phyloP scores from a whole-genome alignment of 2,113 vertebrate species.

The Sinocyclocheilus anophthalmus region DNA sequence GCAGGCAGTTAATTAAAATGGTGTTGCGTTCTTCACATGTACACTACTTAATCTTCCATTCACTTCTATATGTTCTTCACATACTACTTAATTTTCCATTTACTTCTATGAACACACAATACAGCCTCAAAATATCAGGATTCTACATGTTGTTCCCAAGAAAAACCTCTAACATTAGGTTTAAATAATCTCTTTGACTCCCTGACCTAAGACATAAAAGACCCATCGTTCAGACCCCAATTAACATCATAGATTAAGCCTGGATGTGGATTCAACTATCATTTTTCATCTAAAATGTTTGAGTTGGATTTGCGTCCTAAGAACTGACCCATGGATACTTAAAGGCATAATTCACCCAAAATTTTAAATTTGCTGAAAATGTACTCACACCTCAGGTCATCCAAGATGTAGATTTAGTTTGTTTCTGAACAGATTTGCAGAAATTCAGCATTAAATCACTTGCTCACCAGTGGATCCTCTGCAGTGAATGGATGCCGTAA shows the following conservation, averaged over 20 bases:
- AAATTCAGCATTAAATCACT: too few species aligned
- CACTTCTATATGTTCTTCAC: neutral
- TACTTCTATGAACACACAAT: neutral
- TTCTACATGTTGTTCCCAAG: neutral
- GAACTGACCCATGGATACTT: too few species aligned
- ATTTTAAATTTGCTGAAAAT: too few species aligned
- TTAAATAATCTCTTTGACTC: neutral
- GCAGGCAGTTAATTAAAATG: conserved; percentile 22
- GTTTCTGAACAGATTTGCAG: too few species aligned
- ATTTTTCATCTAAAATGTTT: neutral
- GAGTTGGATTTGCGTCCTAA: neutral
- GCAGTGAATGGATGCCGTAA: too few species aligned
- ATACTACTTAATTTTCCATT: neutral
- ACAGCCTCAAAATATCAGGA: neutral
- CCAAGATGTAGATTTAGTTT: too few species aligned
- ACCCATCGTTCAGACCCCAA: neutral
- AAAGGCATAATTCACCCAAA: too few species aligned
- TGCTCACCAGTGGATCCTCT: too few species aligned
- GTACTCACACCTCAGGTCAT: too few species aligned
- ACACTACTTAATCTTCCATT: neutral
- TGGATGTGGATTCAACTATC: neutral
- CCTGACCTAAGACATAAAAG: neutral
- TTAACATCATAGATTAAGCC: neutral
- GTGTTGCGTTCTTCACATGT: neutral
- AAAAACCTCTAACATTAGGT: neutral